Evolutionary conservation across 2,797 vertebrate genomes (phyloP).

Genomic region (Oreonectes daqikongensis): DNA sequence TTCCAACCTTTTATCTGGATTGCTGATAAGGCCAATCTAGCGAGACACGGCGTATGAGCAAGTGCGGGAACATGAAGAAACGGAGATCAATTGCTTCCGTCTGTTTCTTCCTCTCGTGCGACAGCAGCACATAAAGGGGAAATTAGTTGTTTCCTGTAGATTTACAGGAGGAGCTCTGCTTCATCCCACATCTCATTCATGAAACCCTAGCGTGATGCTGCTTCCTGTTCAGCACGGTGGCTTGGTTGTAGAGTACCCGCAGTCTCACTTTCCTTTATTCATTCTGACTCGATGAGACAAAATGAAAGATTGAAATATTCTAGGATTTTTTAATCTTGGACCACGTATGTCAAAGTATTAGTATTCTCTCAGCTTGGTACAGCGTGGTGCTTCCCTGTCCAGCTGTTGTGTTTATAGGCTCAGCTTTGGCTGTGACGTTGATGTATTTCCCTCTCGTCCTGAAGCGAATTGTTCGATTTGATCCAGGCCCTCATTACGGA

Average conservation of each 20-base stretch:
- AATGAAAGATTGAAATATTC: no score
- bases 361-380: conserved; percentile 8
- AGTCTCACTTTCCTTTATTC: no score
- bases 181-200: conserved; percentile 58
- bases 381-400: neutral
- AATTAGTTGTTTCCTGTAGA: conserved; percentile 48
- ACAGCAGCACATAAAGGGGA: conserved; percentile 39
- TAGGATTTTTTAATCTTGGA: neutral
- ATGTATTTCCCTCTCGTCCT: neutral
- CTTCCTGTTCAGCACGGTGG: conserved; percentile 50
- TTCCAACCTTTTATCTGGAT: neutral
- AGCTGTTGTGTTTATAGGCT: conserved; percentile 1
- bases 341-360: neutral
- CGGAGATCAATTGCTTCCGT: conserved; percentile 40
- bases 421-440: neutral
- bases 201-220: conserved; percentile 43
- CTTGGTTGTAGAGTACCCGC: conserved; percentile 33
- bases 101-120: conserved; percentile 6
- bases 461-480: conserved; percentile 14
- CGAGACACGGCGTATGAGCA: neutral
- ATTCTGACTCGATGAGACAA: no score
- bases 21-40: neutral
- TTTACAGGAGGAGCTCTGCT: conserved; percentile 42
- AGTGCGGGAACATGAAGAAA: conserved; percentile 45
- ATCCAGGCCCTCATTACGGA: conserved; percentile 36